These are phyloP conservation scores for Callocephalon fimbriatum DNA, from an alignment of 2,113 vertebrate species.

Conservation along the genomic window DNA sequence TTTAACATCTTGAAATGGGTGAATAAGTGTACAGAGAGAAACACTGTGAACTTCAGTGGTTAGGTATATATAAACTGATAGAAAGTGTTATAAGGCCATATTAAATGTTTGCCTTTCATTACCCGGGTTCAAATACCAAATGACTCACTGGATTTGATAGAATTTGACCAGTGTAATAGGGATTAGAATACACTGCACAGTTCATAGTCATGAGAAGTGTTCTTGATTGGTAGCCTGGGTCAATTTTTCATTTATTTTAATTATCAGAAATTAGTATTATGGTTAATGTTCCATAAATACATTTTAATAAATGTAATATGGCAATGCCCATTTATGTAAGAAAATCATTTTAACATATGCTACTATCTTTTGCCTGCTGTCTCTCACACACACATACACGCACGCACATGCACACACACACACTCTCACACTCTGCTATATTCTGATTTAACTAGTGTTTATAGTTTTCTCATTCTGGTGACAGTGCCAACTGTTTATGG, in stretches of 20 bases:
- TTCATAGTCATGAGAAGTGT: neutral
- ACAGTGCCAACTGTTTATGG: neutral
- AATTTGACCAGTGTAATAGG: neutral
- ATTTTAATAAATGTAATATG: slow-evolving; percentile 25
- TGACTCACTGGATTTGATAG: neutral
- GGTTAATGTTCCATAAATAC: slow-evolving; percentile 22
- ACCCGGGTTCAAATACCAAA: neutral
- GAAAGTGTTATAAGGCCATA: neutral
- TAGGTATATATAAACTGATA: neutral
- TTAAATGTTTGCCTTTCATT: neutral
- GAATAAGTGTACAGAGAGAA: neutral
- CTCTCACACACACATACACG: rapidly evolving
- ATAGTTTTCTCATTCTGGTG: slow-evolving; percentile 5
- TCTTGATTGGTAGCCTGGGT: neutral
- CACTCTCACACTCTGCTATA: neutral
- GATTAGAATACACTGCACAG: neutral
- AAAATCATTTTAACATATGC: neutral
- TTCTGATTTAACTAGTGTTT: neutral
- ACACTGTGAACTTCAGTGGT: neutral
- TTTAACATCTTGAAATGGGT: neutral
- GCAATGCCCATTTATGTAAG: neutral
- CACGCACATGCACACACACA: rapidly evolving
- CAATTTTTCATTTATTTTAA: slow-evolving; percentile 9
- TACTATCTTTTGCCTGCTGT: neutral
- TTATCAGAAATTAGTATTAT: neutral